Conservation (phyloP, 2,797 vertebrate species). For the Enteromius treurensis region DNA sequence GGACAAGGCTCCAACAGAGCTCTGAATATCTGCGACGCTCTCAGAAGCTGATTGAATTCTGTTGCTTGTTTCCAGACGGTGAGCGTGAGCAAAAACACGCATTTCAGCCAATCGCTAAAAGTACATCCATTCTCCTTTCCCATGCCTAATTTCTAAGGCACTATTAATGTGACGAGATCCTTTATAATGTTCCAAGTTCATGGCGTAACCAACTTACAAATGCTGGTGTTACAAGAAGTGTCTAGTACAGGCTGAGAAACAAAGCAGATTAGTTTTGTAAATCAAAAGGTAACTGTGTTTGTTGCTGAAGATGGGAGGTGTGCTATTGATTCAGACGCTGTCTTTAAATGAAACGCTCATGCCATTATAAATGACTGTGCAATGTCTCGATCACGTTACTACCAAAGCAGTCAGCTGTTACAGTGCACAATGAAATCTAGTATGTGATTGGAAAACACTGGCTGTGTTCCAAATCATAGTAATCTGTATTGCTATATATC, state of each 20-base stretch:
- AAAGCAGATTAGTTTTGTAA: slow-evolving; percentile 65
- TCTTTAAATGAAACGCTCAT: slow-evolving; percentile 62
- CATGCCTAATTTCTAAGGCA: slow-evolving; percentile 57
- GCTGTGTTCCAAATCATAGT: neutral
- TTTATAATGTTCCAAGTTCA: slow-evolving; percentile 55
- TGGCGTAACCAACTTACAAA: slow-evolving; percentile 61
- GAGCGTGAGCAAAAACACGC: slow-evolving; percentile 59
- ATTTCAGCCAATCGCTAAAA: slow-evolving; percentile 53
- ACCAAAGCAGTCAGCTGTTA: slow-evolving; percentile 38
- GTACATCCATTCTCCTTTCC: slow-evolving; percentile 60
- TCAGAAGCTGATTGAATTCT: slow-evolving; percentile 73
- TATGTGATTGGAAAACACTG: neutral
- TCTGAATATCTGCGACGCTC: slow-evolving; percentile 58
- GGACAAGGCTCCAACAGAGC: slow-evolving; percentile 45
- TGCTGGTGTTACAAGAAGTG: slow-evolving; percentile 55
- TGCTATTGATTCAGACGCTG: slow-evolving; percentile 66
- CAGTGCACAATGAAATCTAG: neutral
- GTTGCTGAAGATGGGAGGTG: slow-evolving; percentile 46
- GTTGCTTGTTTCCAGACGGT: slow-evolving; percentile 54
- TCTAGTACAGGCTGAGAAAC: slow-evolving; percentile 55
- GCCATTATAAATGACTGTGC: slow-evolving; percentile 64
- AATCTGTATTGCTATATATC: neutral
- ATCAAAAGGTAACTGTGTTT: slow-evolving; percentile 63
- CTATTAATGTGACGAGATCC: slow-evolving; percentile 62
- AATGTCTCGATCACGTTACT: slow-evolving; percentile 71